phyloP scores from a whole-genome alignment of 2,113 vertebrate species.

The Sceloporus tristichus region DNA sequence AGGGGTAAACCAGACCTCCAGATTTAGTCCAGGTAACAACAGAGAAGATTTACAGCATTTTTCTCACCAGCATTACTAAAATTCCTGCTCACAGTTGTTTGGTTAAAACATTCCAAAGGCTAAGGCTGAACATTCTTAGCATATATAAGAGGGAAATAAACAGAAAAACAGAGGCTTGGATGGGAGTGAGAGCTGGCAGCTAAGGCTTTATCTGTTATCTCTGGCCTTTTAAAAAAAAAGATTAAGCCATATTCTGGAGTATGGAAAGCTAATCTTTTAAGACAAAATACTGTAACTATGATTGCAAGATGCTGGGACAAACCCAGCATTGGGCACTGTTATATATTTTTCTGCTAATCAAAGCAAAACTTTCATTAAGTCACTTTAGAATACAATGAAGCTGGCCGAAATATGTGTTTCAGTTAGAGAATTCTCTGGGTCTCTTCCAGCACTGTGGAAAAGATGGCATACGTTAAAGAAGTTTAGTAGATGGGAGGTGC shows the following conservation, averaged over 20 bases:
- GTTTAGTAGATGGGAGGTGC: too few species aligned
- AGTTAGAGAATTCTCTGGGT: neutral
- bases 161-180: neutral
- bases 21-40: neutral
- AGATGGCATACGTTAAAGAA: neutral
- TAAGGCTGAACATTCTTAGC: neutral
- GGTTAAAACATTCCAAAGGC: slow-evolving; percentile 4
- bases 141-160: neutral
- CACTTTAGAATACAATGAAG: neutral
- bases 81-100: neutral
- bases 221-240: neutral
- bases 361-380: neutral
- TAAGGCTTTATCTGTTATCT: neutral
- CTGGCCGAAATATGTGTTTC: neutral
- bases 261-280: neutral
- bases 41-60: neutral
- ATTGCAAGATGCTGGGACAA: neutral
- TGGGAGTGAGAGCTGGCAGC: neutral
- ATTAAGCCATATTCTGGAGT: neutral
- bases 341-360: neutral
- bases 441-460: neutral
- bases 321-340: neutral
- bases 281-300: neutral
- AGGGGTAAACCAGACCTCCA: neutral
- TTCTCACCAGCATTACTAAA: neutral